Percentiles rank a stretch among this genome's conserved stretches.
These are phyloP conservation scores for Morone saxatilis DNA, from an alignment of 2,113 vertebrate species.

Conservation along the genomic window DNA sequence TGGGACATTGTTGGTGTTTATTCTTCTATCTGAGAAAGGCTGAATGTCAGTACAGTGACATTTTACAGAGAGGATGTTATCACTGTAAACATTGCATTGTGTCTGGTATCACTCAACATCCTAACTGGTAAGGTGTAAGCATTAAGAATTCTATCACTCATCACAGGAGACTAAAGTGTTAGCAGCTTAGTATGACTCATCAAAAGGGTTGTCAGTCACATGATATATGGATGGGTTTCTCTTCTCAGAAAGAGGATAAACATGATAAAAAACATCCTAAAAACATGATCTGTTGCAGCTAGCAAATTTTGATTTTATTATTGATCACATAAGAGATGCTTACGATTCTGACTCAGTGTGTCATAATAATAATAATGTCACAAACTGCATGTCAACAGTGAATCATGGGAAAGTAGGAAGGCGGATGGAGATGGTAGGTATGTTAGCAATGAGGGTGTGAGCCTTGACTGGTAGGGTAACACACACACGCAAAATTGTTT, in stretches of 20 bases:
- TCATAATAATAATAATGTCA: background rate
- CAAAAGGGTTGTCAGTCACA: background rate
- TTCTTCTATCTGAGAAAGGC: background rate
- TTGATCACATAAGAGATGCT: too few relatives aligned
- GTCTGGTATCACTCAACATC: background rate
- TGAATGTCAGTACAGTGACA: background rate
- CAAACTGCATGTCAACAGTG: slow-evolving; percentile 5
- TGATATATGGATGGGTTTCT: background rate
- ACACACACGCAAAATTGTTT: slow-evolving; percentile 5
- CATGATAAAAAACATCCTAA: background rate
- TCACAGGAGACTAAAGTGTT: background rate
- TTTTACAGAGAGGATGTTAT: background rate
- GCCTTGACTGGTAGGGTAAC: background rate
- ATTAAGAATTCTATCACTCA: background rate
- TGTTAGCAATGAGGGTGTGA: slow-evolving; percentile 68
- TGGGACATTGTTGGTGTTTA: background rate
- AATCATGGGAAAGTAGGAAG: slow-evolving; percentile 41
- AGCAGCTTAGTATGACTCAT: background rate
- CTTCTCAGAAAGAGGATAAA: background rate
- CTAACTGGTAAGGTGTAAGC: background rate
- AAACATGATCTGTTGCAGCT: background rate
- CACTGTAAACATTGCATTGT: background rate
- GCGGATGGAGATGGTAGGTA: slow-evolving; percentile 12
- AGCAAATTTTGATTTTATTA: background rate
- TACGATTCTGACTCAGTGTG: background rate